Evolutionary conservation across 2,888 invertebrate species (phyloP).

Genomic region (Pycnomerus fuliginosus): DNA sequence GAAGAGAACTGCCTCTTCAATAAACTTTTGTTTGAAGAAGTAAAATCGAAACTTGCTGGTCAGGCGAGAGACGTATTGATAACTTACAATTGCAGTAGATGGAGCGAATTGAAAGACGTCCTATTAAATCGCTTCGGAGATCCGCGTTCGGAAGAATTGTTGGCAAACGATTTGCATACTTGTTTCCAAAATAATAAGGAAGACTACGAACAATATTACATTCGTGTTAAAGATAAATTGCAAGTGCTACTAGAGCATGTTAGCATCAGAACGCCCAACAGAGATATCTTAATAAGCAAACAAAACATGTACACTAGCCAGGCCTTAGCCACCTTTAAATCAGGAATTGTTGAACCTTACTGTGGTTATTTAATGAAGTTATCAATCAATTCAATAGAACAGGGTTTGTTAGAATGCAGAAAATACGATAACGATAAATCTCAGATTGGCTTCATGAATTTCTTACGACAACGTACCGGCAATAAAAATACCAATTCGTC

Average conservation of each 20-base stretch:
- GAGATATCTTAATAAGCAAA: slow-evolving; percentile 3
- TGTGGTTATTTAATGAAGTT: slow-evolving; percentile 9
- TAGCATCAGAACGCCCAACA: background rate
- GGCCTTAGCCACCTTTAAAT: background rate
- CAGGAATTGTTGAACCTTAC: background rate
- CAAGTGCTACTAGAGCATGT: slow-evolving; percentile 28
- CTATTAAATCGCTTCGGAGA: slow-evolving; percentile 22
- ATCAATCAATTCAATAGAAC: slow-evolving; percentile 10
- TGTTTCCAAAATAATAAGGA: slow-evolving; percentile 21
- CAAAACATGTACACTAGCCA: slow-evolving; percentile 16
- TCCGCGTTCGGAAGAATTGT: slow-evolving; percentile 18
- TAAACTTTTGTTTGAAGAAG: slow-evolving; percentile 13
- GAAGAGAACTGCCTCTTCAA: slow-evolving; percentile 6
- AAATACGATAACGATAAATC: slow-evolving; percentile 22
- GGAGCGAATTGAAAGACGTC: slow-evolving; percentile 16
- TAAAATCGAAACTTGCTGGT: slow-evolving; percentile 22
- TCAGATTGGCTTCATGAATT: slow-evolving; percentile 17
- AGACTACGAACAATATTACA: slow-evolving; percentile 26
- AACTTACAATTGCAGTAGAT: slow-evolving; percentile 9
- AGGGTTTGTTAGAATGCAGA: slow-evolving; percentile 19
- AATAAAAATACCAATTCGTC: background rate
- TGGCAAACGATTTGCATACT: slow-evolving; percentile 22
- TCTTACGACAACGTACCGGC: background rate
- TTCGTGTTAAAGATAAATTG: slow-evolving; percentile 27
- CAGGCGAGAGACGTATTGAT: slow-evolving; percentile 22